A percentile compares a stretch with the other conserved stretches of the same genome.
These are phyloP conservation scores for Drosophila pallidifrons DNA, from an alignment of 1,140 invertebrate species.

Conservation along the genomic window DNA sequence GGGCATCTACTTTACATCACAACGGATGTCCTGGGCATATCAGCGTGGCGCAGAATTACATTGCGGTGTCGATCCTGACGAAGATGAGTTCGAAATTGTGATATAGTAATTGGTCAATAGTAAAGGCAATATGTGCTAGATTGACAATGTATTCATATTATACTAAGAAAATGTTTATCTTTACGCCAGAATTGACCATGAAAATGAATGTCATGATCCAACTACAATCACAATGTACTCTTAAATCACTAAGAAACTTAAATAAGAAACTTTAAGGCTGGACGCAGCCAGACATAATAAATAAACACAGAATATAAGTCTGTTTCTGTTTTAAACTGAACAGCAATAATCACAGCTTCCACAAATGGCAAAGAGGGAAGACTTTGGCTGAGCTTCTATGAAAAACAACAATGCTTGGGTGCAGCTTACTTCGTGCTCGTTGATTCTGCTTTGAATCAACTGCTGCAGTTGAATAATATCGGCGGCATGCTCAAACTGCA, in stretches of 20 bases:
- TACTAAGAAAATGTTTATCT: no score
- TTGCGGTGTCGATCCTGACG: slow-evolving; percentile 87
- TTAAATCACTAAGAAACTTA: slow-evolving; percentile 8
- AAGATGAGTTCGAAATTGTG: slow-evolving; percentile 41
- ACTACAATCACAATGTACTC: slow-evolving; percentile 6
- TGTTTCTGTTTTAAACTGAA: slow-evolving; percentile 45
- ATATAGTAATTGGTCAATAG: no score
- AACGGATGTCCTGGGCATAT: slow-evolving; percentile 92
- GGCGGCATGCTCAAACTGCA: slow-evolving; percentile 57
- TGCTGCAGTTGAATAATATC: slow-evolving; percentile 31
- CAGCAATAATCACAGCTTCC: slow-evolving; percentile 77
- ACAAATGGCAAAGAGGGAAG: slow-evolving; percentile 66
- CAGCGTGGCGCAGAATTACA: slow-evolving; percentile 87
- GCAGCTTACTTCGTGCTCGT: slow-evolving; percentile 62
- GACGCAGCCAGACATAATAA: slow-evolving; percentile 33
- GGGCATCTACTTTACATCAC: slow-evolving; percentile 89
- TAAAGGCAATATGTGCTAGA: no score
- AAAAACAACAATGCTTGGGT: slow-evolving; percentile 66
- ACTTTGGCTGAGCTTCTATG: slow-evolving; percentile 53
- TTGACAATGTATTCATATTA: no score
- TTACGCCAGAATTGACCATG: no score
- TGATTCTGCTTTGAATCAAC: slow-evolving; percentile 46
- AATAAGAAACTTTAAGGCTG: slow-evolving; percentile 12
- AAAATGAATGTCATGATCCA: no score
- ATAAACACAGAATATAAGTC: background rate